Conservation (phyloP, 2,797 vertebrate genomes). For the Periparus ater region DNA sequence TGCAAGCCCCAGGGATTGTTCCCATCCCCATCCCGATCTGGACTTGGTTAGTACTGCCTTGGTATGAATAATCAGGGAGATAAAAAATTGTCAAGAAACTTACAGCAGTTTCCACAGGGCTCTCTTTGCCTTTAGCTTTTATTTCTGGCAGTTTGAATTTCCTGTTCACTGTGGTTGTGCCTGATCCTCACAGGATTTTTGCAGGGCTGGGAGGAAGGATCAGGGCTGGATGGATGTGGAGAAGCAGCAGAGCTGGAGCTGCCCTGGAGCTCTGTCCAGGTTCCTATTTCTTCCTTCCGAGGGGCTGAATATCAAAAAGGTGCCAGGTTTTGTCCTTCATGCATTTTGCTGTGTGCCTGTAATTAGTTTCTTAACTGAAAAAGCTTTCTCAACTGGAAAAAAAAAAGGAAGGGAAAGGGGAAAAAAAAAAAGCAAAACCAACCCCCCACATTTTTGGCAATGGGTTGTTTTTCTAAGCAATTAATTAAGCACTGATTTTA, state of each 20-base stretch:
- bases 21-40: slow-evolving; percentile 47
- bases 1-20: slow-evolving; percentile 29
- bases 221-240: slow-evolving; percentile 36
- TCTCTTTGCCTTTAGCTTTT: slow-evolving; percentile 5
- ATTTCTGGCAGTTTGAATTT: slow-evolving; percentile 3
- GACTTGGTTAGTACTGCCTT: slow-evolving; percentile 69
- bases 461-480: slow-evolving; percentile 45
- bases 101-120: slow-evolving; percentile 36
- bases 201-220: not conserved
- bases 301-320: not conserved
- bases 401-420: no score
- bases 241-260: slow-evolving; percentile 33
- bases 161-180: not conserved
- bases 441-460: slow-evolving; percentile 49
- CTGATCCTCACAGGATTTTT: slow-evolving; percentile 13
- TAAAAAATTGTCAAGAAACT: slow-evolving; percentile 40
- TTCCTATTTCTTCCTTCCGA: slow-evolving; percentile 24
- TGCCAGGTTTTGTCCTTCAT: not conserved
- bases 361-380: not conserved
- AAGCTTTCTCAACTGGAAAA: not conserved
- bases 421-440: not conserved
- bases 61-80: slow-evolving; percentile 49
- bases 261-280: slow-evolving; percentile 36
- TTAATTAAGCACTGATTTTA: slow-evolving; percentile 50
- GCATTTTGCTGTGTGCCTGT: not conserved